phyloP scores from a whole-genome alignment of 2,888 invertebrate genomes.

The Phortica okadai region DNA sequence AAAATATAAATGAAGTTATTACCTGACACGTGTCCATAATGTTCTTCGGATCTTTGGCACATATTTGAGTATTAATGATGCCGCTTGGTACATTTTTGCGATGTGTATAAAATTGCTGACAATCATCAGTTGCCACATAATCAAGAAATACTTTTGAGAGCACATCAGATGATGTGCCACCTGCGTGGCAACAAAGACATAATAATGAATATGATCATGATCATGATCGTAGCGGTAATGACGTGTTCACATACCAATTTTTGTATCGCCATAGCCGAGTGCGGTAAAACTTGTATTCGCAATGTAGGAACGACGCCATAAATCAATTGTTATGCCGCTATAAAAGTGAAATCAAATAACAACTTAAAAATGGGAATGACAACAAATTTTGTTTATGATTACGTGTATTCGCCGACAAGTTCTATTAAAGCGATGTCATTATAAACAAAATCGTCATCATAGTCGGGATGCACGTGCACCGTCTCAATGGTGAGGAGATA shows the following conservation, averaged over 20 bases:
- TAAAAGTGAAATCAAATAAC: neutral
- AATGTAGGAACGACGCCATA: constrained; percentile 72
- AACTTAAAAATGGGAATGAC: neutral
- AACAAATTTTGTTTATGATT: neutral
- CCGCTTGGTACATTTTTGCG: constrained; percentile 35
- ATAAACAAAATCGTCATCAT: neutral
- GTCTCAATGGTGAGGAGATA: neutral
- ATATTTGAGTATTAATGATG: constrained; percentile 44
- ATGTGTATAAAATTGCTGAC: constrained; percentile 31
- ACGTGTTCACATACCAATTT: constrained; percentile 52
- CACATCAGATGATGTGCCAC: constrained; percentile 40
- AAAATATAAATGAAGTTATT: neutral
- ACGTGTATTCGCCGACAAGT: constrained; percentile 4
- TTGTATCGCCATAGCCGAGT: constrained; percentile 79
- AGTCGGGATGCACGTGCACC: constrained; percentile 2
- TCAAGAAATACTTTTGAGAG: constrained; percentile 41
- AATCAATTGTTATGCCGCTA: constrained; percentile 77
- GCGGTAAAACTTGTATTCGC: constrained; percentile 76
- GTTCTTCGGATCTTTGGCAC: constrained; percentile 39
- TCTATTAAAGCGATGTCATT: constrained; percentile 20
- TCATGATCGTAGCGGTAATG: neutral
- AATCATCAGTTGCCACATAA: constrained; percentile 38
- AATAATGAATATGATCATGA: neutral
- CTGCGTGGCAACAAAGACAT: constrained; percentile 34
- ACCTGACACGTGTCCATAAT: constrained; percentile 22